Evolutionary conservation across 2,113 vertebrate genomes (phyloP), one percentile per base, ranked within the genome.

Genomic region (Elephas maximus): DNA sequence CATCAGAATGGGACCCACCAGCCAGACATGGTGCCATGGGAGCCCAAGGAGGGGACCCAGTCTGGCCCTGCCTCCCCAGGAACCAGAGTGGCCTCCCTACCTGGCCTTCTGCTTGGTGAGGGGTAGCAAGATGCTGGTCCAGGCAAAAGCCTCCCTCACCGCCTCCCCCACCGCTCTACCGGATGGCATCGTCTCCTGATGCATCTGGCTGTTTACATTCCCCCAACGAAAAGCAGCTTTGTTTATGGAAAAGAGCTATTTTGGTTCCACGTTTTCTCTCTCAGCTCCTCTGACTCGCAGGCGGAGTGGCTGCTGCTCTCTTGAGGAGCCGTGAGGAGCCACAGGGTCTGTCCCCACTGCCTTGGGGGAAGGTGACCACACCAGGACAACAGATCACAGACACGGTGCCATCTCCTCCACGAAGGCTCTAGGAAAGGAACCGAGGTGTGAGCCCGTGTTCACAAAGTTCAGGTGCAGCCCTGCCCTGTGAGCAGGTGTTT

Each of bases 161-260:
- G 94, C 96, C 97, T 96, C 98, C 95, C 97, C 97, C 95, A 91
- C 76, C 0, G 86, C 84, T 76, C 96, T 18, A 41, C 97, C 97
- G 98, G 98, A 98, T 98, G 98, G 98, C 97, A 98, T 90, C 95
- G 84, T 97, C 98, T 98, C 97, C 96, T 96, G 96, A 97, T 92
- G 97, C 98, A 98, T 98, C 98, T 98, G 98, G 98, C 98, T 98
- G 98, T 99, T 99, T 99, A 99, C 51, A 83, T 98, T 98, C 97
- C 95, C 95, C 97, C 98, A 98, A 98, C 96, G 96, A 98, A 98
- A 99, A 98, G 98, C 98, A 98, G 98, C 98, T 98, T 99, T 99
- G 98, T 99, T 98, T 99, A 98, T 98, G 99, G 98, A 99, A 99
- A 98, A 98, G 98, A 98, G 98, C 98, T 99, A 99, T 99, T 99